Evolutionary conservation across 53 echinoderm and acorn worm genomes (phyloP), one percentile per base, ranked within the genome.

Genomic region (Patiria pectinifera): DNA sequence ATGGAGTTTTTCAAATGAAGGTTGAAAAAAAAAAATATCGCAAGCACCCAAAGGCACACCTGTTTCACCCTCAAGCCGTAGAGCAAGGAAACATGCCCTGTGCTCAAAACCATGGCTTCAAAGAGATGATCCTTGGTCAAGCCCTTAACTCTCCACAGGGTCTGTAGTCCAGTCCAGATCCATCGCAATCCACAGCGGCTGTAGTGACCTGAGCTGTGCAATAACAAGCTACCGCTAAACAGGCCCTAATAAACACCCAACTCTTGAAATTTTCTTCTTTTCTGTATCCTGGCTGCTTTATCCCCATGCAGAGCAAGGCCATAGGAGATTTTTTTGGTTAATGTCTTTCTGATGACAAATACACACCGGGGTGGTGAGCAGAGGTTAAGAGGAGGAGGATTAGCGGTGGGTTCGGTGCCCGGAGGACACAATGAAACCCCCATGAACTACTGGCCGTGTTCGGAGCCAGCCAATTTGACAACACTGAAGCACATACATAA

Each of bases 331-430:
- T n/a, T 16, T 90, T 80, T 63, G 4, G 15, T 11, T 90, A 80
- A 90, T 90, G 90, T 90, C 80, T 90, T 90, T 80, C 80, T 81
- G 80, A 81, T 90, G 90, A 90, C 80, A 90, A 90, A 80, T 80
- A 77, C 80, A 60, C 90, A 79, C 15, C 90, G 45, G 81, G 90
- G 63, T 69, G 69, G 80, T 90, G 69, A 69, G 90, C 69, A 48
- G 14, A 69, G 90, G 90, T 80, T 81, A 90, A 90, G 90, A 80
- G 90, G 53, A 89, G 21, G 11, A 69, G 82, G 90, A 90, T 90
- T 90, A 90, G 90, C 75, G 69, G 80, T 69, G 53, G 53, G 53
- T 53, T 8, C 45, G 48, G 44, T 61, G 66, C 81, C 81, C 25
- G 69, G 45, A 80, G 90, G 80, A 81, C 71, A 80, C 90, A 13